Percentiles rank a stretch among this genome's conserved stretches.
Conservation (phyloP, 2,113 vertebrate genomes). For the Herpetotheres cachinnans region DNA sequence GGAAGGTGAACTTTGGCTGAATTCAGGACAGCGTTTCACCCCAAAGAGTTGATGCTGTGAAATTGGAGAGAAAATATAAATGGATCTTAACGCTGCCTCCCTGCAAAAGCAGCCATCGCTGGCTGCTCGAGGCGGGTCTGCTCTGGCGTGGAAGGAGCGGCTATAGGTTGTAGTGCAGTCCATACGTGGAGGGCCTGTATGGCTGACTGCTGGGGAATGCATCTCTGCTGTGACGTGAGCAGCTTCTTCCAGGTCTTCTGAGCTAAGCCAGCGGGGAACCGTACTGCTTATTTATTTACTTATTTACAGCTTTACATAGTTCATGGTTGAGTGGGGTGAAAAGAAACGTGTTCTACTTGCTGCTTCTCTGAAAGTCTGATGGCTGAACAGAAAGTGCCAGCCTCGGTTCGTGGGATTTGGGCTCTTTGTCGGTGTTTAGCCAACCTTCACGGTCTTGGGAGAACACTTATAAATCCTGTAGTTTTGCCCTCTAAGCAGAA, state of each 20-base stretch:
- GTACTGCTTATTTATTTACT: constrained; percentile 29
- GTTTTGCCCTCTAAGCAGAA: background rate
- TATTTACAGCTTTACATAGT: constrained; percentile 17
- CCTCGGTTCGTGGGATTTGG: background rate
- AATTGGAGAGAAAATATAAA: background rate
- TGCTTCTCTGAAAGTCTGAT: background rate
- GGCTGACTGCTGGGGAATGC: background rate
- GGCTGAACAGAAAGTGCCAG: background rate
- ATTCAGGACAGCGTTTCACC: background rate
- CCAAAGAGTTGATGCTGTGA: background rate
- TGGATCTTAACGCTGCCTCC: background rate
- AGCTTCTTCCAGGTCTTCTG: background rate
- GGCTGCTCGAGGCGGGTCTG: background rate
- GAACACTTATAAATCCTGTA: background rate
- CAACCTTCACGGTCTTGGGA: background rate
- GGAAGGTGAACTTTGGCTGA: background rate
- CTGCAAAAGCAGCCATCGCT: background rate
- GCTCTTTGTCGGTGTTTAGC: background rate
- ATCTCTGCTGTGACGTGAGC: fast-evolving
- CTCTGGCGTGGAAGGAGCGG: background rate
- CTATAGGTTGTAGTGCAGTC: background rate
- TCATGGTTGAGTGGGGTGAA: background rate
- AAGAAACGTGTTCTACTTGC: background rate
- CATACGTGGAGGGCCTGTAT: fast-evolving
- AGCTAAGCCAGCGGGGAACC: background rate